Percentiles rank a stretch among this genome's conserved stretches.
Evolutionary conservation across 2,888 invertebrate species (phyloP).

Genomic region (Diabrotica balteata): DNA sequence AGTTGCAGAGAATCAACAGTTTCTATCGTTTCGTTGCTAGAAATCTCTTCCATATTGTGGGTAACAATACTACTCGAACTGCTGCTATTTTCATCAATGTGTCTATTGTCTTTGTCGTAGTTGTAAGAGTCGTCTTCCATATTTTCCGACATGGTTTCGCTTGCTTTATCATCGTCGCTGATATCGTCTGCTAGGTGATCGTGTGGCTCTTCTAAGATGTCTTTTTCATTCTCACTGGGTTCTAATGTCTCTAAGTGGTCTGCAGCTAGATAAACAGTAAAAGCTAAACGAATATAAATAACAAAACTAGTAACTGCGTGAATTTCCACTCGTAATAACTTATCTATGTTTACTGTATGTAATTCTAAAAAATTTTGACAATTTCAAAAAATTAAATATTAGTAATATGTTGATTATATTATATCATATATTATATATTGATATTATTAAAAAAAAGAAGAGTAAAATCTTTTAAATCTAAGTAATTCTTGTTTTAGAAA

Average conservation of each 20-base stretch:
- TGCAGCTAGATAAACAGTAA: conserved; percentile 15
- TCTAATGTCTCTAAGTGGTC: conserved; percentile 31
- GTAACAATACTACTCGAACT: conserved; percentile 42
- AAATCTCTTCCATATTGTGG: conserved; percentile 45
- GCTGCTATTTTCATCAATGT: conserved; percentile 44
- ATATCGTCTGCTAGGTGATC: conserved; percentile 36
- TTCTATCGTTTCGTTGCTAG: conserved; percentile 45
- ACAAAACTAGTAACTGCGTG: too few relatives aligned
- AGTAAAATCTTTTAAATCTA: too few relatives aligned
- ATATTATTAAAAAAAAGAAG: too few relatives aligned
- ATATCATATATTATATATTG: too few relatives aligned
- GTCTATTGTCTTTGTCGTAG: conserved; percentile 41
- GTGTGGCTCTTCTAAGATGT: conserved; percentile 37
- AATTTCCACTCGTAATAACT: too few relatives aligned
- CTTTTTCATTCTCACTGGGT: conserved; percentile 36
- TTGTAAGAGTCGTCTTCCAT: conserved; percentile 40
- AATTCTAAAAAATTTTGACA: too few relatives aligned
- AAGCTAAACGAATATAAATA: conserved; percentile 16
- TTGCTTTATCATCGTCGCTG: conserved; percentile 46
- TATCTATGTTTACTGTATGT: too few relatives aligned
- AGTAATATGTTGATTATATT: too few relatives aligned
- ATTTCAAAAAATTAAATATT: too few relatives aligned
- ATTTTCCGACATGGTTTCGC: conserved; percentile 41
- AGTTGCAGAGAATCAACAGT: conserved; percentile 48
- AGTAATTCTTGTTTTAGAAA: too few relatives aligned